Evolutionary conservation across 2,888 invertebrate species (phyloP).

Genomic region (Gastrophysa polygoni): DNA sequence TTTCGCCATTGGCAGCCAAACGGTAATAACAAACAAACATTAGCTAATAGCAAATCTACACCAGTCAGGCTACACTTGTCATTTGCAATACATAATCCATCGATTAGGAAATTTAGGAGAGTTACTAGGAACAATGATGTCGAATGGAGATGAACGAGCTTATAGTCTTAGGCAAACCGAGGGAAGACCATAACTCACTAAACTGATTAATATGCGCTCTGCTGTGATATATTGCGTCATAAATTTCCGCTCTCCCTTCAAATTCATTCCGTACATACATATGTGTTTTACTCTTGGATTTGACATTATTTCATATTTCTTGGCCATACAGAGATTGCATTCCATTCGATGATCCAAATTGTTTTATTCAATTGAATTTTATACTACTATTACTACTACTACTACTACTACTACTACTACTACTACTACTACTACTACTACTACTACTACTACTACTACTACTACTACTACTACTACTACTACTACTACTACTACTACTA

Average conservation of each 20-base stretch:
- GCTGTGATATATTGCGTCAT: constrained; percentile 49
- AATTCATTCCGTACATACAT: constrained; percentile 35
- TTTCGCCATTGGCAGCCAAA: too few relatives aligned
- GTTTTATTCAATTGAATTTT: too few relatives aligned
- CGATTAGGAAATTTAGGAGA: constrained; percentile 29
- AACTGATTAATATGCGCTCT: constrained; percentile 48
- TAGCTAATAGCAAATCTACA: not conserved
- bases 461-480: too few relatives aligned
- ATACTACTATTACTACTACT: too few relatives aligned
- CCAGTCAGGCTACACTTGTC: not conserved
- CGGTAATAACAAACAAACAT: too few relatives aligned
- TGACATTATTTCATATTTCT: too few relatives aligned
- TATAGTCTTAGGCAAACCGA: constrained; percentile 49
- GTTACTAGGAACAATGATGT: constrained; percentile 45
- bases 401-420: too few relatives aligned
- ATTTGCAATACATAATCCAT: constrained; percentile 22
- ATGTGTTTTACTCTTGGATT: not conserved
- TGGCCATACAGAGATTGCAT: too few relatives aligned
- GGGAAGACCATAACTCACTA: constrained; percentile 46
- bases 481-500: too few relatives aligned
- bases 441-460: too few relatives aligned
- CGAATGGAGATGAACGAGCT: constrained; percentile 48
- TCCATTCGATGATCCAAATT: too few relatives aligned
- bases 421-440: too few relatives aligned
- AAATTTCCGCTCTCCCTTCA: constrained; percentile 43